Percentiles rank a stretch among this genome's conserved stretches.
Evolutionary conservation across 2,888 invertebrate species (phyloP).

Genomic region (Dryobota labecula): DNA sequence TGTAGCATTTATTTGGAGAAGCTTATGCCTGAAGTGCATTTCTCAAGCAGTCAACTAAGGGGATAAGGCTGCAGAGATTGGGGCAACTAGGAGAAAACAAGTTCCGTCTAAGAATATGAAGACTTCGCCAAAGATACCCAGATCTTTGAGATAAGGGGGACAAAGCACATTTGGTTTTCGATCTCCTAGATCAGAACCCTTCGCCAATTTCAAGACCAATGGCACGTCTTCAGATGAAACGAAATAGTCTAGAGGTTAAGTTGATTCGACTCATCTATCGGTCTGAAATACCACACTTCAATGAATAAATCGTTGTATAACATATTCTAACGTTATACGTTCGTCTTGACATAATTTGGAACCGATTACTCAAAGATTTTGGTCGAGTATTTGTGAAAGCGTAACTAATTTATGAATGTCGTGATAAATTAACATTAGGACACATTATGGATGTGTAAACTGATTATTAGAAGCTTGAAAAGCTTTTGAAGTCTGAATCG

Average conservation of each 20-base stretch:
- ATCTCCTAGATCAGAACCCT: too few relatives aligned
- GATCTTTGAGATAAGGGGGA: neutral
- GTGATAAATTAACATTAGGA: constrained; percentile 36
- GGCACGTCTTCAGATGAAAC: neutral
- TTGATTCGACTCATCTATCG: neutral
- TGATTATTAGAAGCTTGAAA: constrained; percentile 24
- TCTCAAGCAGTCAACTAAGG: neutral
- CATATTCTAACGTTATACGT: constrained; percentile 13
- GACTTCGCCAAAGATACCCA: neutral
- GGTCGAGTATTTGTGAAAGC: constrained; percentile 29
- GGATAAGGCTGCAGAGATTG: neutral
- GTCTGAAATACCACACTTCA: neutral
- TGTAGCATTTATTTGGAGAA: neutral
- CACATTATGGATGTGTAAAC: constrained; percentile 32
- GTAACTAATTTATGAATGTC: constrained; percentile 45
- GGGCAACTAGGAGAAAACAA: neutral
- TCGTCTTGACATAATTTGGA: constrained; percentile 26
- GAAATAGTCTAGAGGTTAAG: neutral
- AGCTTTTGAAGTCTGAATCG: constrained; percentile 14
- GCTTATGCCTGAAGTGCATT: constrained; percentile 1
- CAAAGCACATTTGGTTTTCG: rapidly evolving
- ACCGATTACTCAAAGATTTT: constrained; percentile 33
- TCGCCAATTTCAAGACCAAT: neutral
- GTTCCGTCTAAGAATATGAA: neutral
- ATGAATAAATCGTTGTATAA: neutral